Conservation (phyloP, 2,888 invertebrate genomes). For the Masnerella sp. region DNA sequence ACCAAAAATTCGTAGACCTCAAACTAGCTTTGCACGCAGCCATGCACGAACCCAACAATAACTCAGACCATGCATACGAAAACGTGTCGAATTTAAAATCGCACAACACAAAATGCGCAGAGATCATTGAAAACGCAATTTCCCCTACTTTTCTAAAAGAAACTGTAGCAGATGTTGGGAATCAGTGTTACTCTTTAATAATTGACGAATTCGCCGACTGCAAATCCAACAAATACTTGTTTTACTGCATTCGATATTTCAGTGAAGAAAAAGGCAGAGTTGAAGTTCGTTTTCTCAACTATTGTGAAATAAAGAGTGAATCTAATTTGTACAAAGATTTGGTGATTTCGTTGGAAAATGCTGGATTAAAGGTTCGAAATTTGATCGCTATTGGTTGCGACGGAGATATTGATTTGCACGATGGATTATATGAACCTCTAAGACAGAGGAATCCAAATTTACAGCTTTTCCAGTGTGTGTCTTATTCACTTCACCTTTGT, state of each 20-base stretch:
- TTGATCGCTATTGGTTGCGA: neutral
- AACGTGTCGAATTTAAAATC: neutral
- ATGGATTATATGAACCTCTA: slow-evolving; percentile 54
- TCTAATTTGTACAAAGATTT: neutral
- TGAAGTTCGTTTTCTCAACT: slow-evolving; percentile 1
- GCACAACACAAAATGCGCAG: slow-evolving; percentile 10
- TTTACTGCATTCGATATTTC: slow-evolving; percentile 1
- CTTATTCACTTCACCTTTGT: slow-evolving; percentile 50
- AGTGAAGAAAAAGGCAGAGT: neutral
- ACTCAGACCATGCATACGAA: neutral
- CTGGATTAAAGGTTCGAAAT: neutral
- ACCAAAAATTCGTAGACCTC: neutral
- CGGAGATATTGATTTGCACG: neutral
- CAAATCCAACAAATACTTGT: neutral
- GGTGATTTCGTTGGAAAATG: neutral
- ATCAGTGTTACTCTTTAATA: slow-evolving; percentile 3
- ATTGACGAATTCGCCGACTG: slow-evolving; percentile 10
- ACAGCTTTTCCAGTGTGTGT: slow-evolving; percentile 57
- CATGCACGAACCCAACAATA: neutral
- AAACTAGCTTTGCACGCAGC: neutral
- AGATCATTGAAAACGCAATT: slow-evolving; percentile 14
- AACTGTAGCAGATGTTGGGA: slow-evolving; percentile 7
- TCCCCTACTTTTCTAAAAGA: slow-evolving; percentile 18
- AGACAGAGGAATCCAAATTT: slow-evolving; percentile 45
- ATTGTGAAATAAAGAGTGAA: neutral